Percentiles rank a stretch among this genome's conserved stretches.
phyloP scores from a whole-genome alignment of 1,140 invertebrate species.

The Drosophila leontia region DNA sequence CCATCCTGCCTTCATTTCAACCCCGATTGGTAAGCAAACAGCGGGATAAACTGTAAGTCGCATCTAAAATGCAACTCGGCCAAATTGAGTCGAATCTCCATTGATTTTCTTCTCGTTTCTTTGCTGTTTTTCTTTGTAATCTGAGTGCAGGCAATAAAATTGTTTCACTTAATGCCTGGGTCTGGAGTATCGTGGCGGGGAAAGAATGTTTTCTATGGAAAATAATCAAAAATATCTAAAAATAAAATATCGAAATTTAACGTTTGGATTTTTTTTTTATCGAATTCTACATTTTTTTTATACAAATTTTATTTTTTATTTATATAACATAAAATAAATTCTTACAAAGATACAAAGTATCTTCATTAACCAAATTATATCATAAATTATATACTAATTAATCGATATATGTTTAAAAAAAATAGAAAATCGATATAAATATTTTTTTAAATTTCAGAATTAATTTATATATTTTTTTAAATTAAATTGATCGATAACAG shows the following conservation, averaged over 20 bases:
- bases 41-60: slow-evolving; percentile 33
- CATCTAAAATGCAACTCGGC: slow-evolving; percentile 44
- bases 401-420: too few species aligned
- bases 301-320: too few species aligned
- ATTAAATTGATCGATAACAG: too few species aligned
- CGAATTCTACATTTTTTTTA: too few species aligned
- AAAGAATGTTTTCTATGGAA: neutral
- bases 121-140: slow-evolving; percentile 52
- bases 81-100: slow-evolving; percentile 44
- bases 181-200: neutral
- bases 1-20: slow-evolving; percentile 14
- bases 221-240: neutral
- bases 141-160: slow-evolving; percentile 55
- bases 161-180: slow-evolving; percentile 26
- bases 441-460: too few species aligned
- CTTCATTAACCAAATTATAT: too few species aligned
- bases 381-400: too few species aligned
- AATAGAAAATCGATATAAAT: too few species aligned
- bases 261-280: too few species aligned
- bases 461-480: too few species aligned
- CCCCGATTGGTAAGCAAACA: slow-evolving; percentile 39
- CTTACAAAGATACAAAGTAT: too few species aligned
- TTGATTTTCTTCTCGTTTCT: slow-evolving; percentile 9
- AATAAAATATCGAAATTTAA: neutral
- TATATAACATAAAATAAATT: too few species aligned